phyloP scores from a whole-genome alignment of 2,797 vertebrate species.

The Liparis tanakae region DNA sequence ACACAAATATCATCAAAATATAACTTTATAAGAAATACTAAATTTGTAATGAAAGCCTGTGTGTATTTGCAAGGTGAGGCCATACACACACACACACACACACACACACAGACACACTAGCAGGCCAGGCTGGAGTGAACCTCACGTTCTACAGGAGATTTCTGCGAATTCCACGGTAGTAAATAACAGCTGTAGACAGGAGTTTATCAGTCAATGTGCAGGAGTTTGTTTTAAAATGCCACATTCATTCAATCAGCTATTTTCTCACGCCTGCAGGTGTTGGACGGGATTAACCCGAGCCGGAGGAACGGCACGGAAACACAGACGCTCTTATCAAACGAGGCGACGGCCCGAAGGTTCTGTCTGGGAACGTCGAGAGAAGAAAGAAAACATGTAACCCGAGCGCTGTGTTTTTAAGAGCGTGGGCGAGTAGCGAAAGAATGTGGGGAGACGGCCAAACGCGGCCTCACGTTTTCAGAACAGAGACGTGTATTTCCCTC shows the following conservation, averaged over 20 bases:
- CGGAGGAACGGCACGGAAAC: conserved; percentile 15
- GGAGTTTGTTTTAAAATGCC: background rate
- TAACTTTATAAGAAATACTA: too few relatives aligned
- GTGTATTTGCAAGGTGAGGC: too few relatives aligned
- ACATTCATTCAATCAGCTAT: background rate
- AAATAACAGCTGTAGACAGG: background rate
- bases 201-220: background rate
- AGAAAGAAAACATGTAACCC: conserved; percentile 41
- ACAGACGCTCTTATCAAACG: conserved; percentile 25
- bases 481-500: conserved; percentile 34
- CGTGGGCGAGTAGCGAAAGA: conserved; percentile 62
- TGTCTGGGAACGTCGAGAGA: conserved; percentile 20
- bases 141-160: too few relatives aligned
- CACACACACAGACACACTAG: conserved; percentile 55
- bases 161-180: background rate
- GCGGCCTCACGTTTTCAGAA: conserved; percentile 28
- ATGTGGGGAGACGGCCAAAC: conserved; percentile 41
- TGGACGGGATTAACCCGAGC: background rate
- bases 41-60: too few relatives aligned
- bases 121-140: too few relatives aligned
- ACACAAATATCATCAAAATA: too few relatives aligned
- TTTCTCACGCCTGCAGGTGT: background rate
- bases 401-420: conserved; percentile 38
- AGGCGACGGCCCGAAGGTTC: conserved; percentile 50
- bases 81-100: background rate